phyloP scores from a whole-genome alignment of 2,888 invertebrate genomes.

The Desoria tigrina region DNA sequence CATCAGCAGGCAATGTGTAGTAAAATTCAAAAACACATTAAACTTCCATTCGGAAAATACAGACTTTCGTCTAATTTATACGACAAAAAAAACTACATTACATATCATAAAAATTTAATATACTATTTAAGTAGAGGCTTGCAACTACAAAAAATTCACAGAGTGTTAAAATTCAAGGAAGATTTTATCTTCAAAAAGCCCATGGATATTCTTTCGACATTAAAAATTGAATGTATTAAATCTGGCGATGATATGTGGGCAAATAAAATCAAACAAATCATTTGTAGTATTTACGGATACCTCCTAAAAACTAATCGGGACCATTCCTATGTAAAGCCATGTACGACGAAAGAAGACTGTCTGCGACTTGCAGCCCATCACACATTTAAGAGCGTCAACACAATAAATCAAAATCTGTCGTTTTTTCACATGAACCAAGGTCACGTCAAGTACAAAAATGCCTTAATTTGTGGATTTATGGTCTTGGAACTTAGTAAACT shows the following conservation, averaged over 20 bases:
- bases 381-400: neutral
- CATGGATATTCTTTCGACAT: neutral
- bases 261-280: neutral
- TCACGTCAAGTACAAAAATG: neutral
- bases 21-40: neutral
- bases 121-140: constrained; percentile 1
- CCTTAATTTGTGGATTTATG: neutral
- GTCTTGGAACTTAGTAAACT: neutral
- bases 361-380: neutral
- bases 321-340: neutral
- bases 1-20: neutral
- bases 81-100: neutral
- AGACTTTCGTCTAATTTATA: neutral
- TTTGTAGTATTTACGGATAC: neutral
- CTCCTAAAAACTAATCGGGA: neutral
- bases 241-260: neutral
- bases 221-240: neutral
- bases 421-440: neutral
- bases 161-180: neutral
- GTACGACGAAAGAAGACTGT: neutral
- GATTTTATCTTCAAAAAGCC: neutral
- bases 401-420: neutral
- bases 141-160: neutral
- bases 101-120: neutral
- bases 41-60: neutral